Evolutionary conservation across 2,888 invertebrate species (phyloP), one percentile per base, ranked within the genome.

Genomic region (Salticus scenicus): DNA sequence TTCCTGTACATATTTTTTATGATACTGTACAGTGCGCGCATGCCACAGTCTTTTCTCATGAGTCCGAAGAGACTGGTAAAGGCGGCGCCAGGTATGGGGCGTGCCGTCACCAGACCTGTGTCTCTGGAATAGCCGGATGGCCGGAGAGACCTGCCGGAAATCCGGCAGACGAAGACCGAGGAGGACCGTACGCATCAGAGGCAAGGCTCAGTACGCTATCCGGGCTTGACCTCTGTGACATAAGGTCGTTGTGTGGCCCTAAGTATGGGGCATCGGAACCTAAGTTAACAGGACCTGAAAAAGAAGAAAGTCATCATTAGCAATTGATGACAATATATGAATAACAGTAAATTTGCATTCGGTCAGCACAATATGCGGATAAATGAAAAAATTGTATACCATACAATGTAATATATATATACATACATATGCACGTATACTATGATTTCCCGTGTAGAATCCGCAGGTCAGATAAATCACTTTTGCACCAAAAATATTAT

Each of bases 221-320:
- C 51, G 88, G 88, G 63, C 88, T 88, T 12, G 88, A 88, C 41
- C 88, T 31, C 74, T 88, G 88, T 10, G 86, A 86, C 75, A 88
- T 57, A n/a, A 88, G 82, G 57, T 86, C 88, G 4, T 80, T 76
- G 33, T 86, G 86, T 5, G 70, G 77, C 10, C 80, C 33, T 27
- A 88, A 72, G 63, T 88, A 88, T 20, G 88, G 88, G 10, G 86
- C 88, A 47, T 88, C 88, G n/a, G 82, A 77, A n/a, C 86, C 88
- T 24, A 88, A 31, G 63, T 83, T 86, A 27, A 88, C 83, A 7
- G 82, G 88, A 69, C 88, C 88, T 88, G 70, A 0, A 74, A 47
- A 37, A 30, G 33, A 71, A 28, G 27, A 72, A 47, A 28, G 4
- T 10, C 20, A 20, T 10, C 7, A 10, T 57, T 7, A 57, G n/a